A percentile compares a stretch with the other conserved stretches of the same genome.
These are phyloP conservation scores for Vesta saturnalis DNA, from an alignment of 2,888 invertebrate species.

Conservation along the genomic window DNA sequence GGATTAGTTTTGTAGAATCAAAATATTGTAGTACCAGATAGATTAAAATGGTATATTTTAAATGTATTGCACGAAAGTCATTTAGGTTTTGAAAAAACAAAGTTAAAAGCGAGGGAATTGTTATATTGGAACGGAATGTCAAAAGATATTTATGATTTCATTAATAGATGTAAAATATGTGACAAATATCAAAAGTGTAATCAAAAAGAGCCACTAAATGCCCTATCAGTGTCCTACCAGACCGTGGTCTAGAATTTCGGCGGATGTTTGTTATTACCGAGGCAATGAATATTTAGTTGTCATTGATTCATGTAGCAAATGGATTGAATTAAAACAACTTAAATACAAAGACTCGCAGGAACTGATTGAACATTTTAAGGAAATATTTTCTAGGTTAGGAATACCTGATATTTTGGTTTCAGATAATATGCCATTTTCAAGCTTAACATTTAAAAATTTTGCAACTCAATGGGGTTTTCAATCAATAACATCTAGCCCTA, in stretches of 20 bases:
- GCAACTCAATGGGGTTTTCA: slow-evolving; percentile 37
- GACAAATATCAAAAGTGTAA: too few relatives aligned
- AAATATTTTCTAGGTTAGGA: slow-evolving; percentile 17
- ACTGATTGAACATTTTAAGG: too few relatives aligned
- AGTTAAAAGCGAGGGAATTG: not conserved
- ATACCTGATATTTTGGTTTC: slow-evolving; percentile 28
- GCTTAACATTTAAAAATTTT: slow-evolving; percentile 32
- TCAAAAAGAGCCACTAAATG: too few relatives aligned
- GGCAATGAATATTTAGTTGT: not conserved
- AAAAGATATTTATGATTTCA: too few relatives aligned
- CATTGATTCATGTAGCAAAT: not conserved
- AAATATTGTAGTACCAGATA: not conserved
- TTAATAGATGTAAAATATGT: too few relatives aligned
- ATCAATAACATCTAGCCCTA: slow-evolving; percentile 36
- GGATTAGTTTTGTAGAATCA: not conserved
- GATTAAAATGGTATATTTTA: not conserved
- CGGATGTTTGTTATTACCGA: not conserved
- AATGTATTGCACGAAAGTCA: not conserved
- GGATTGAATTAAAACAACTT: not conserved
- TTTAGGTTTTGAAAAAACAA: not conserved
- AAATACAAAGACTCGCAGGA: too few relatives aligned
- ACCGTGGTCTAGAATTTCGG: not conserved
- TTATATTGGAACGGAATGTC: not conserved
- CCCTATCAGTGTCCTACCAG: too few relatives aligned
- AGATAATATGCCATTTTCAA: slow-evolving; percentile 39